Base-by-base conservation (phyloP, 2,113 vertebrate genomes). In the Megaceryle torquata region DNA sequence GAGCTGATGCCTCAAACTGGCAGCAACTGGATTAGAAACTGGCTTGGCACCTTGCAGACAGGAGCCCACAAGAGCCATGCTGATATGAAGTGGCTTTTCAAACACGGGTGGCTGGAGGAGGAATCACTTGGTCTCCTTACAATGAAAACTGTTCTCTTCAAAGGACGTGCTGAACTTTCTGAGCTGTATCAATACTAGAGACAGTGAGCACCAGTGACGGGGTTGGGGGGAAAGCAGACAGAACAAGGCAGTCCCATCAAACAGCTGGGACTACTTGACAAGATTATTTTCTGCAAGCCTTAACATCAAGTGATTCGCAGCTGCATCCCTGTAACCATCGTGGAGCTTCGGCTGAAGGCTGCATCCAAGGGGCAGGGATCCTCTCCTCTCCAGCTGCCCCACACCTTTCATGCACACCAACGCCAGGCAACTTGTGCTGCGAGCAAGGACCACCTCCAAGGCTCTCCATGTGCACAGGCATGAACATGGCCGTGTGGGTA, bases 391-490 rank as follows among this genome's bases (percentile, higher is more conserved):
- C 2, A 5, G 11, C 19, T 57, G 29, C 10, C 17, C 44, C 28
- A 11, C 0, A 1, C 21, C 25, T 41, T 44, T 0, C 0, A 18
- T 41, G 31, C 13, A 24, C n/a, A 10, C 15, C 3, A 6, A 17
- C 11, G 20, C 33, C 50, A 50, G n/a, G 24, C 16, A 33, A 22
- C 21, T 46, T 13, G 2, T 24, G 39, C 51, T 59, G 51, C 26
- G 54, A 91, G 22, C n/a, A 82, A 71, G 24, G 35, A 79, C 26
- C 25, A 28, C 43, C 22, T 39, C 43, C 0, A 0, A 75, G 8
- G 28, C 33, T 51, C 33, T 70, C 68, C 21, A 3, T 25, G 44
- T 3, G 24, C 29, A 41, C 5, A 53, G n/a, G 54, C 60, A 44
- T 1, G 0, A 11, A n/a, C 1, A 1, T 14, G 21, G 28, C 12